A percentile compares a stretch with the other conserved stretches of the same genome.
Evolutionary conservation across 2,888 invertebrate species (phyloP).

Genomic region (Noctua pronuba): DNA sequence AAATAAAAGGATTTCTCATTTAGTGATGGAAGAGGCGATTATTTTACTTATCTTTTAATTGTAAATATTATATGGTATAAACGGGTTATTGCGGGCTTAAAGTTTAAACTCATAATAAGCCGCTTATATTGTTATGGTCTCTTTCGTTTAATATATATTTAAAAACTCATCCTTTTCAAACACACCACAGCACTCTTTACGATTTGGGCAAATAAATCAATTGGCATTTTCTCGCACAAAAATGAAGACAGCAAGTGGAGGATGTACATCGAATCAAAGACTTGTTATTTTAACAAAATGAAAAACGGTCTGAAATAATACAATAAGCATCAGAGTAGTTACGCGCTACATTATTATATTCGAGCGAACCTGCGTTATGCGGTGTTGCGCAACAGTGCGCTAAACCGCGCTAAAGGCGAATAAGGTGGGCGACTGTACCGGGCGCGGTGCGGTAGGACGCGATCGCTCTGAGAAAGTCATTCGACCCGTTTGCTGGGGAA

Average conservation of each 20-base stretch:
- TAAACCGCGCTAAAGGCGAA: constrained; percentile 71
- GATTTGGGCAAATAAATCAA: neutral
- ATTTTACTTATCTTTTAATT: neutral
- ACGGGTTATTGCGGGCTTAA: no score
- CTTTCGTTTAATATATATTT: neutral
- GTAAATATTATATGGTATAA: no score
- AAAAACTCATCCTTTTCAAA: no score
- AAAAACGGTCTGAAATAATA: constrained; percentile 13
- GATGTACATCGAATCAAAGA: neutral
- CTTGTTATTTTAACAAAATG: neutral
- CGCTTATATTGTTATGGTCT: neutral
- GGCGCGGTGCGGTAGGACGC: constrained; percentile 64
- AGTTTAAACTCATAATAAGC: neutral
- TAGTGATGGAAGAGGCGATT: neutral
- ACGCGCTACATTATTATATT: constrained; percentile 56
- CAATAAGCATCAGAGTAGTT: constrained; percentile 5
- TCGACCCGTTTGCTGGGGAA: constrained; percentile 77
- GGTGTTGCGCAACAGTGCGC: constrained; percentile 73
- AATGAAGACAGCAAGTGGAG: neutral
- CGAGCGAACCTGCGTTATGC: constrained; percentile 64
- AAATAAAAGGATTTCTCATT: neutral
- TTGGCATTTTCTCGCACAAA: neutral
- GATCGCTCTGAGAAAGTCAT: constrained; percentile 75
- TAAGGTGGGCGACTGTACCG: constrained; percentile 70
- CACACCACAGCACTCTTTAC: no score